Conservation (phyloP, 2,113 vertebrate species). For the Gavialis gangeticus region DNA sequence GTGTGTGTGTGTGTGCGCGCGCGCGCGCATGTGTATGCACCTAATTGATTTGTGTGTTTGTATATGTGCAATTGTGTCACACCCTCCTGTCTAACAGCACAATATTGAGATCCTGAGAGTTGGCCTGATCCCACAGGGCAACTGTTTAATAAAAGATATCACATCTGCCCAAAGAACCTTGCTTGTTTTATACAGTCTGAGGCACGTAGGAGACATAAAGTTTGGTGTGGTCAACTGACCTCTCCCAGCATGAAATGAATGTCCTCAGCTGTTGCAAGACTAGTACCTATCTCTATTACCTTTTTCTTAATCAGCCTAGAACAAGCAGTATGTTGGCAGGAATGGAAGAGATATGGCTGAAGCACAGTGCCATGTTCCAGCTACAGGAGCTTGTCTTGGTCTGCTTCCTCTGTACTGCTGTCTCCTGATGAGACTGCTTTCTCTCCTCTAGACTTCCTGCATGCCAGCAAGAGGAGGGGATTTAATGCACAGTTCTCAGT, state of each 20-base stretch:
- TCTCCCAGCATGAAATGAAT: not conserved
- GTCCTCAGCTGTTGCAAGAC: not conserved
- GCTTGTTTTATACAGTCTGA: not conserved
- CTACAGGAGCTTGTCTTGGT: not conserved
- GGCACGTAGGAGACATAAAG: not conserved
- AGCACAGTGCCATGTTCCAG: not conserved
- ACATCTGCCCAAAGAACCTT: no score
- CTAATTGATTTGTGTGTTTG: no score
- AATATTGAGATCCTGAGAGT: no score
- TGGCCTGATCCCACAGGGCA: no score
- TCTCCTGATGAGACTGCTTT: not conserved
- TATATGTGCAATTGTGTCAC: no score
- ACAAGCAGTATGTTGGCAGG: not conserved
- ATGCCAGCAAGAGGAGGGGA: not conserved
- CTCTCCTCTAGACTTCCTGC: not conserved
- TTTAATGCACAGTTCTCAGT: not conserved
- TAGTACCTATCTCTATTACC: not conserved
- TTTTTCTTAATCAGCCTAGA: accelerated
- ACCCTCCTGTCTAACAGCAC: no score
- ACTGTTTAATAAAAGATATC: no score
- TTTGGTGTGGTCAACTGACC: not conserved
- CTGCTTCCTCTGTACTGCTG: no score
- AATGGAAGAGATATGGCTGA: not conserved
- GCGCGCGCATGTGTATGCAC: no score
- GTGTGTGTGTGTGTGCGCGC: no score